These are phyloP conservation scores for Drosophila equinoxialis DNA, from an alignment of 1,140 invertebrate genomes.

Conservation along the genomic window DNA sequence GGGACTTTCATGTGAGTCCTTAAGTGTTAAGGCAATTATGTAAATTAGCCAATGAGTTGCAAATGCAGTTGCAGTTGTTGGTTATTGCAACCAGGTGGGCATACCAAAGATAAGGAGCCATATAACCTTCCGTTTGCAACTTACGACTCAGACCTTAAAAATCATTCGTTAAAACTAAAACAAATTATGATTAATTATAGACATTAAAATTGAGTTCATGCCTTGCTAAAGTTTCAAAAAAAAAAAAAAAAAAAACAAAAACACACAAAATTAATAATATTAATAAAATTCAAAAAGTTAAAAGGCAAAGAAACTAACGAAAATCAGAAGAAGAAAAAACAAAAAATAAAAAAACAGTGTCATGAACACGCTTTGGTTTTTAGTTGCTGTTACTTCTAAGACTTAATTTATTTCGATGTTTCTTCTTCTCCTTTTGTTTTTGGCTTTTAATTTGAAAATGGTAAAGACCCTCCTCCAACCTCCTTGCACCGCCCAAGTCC, in stretches of 20 bases:
- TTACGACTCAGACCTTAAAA: slow-evolving; percentile 35
- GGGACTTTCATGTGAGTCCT: slow-evolving; percentile 19
- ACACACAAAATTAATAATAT: too few relatives aligned
- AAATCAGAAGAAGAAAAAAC: slow-evolving; percentile 24
- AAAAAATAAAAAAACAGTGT: slow-evolving; percentile 65
- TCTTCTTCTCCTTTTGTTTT: slow-evolving; percentile 47
- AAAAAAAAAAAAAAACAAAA: slow-evolving; percentile 31
- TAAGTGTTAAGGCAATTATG: slow-evolving; percentile 59
- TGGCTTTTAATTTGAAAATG: slow-evolving; percentile 63
- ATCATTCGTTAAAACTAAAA: slow-evolving; percentile 62
- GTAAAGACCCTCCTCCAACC: neutral
- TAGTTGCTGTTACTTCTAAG: slow-evolving; percentile 41
- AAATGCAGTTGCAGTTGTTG: neutral
- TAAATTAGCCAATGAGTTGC: slow-evolving; percentile 35
- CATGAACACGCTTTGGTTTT: slow-evolving; percentile 66
- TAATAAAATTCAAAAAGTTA: neutral
- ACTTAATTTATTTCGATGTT: slow-evolving; percentile 55
- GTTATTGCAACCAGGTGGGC: slow-evolving; percentile 68
- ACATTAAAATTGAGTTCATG: slow-evolving; percentile 77
- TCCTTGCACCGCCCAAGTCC: slow-evolving; percentile 10
- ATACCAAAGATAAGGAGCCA: neutral
- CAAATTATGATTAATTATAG: slow-evolving; percentile 78
- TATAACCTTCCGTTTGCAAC: slow-evolving; percentile 5
- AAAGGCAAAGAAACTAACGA: neutral
- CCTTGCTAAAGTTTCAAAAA: slow-evolving; percentile 74